Percentiles rank a stretch among this genome's conserved stretches.
Evolutionary conservation across 1,140 invertebrate species (phyloP).

Genomic region (Aphis craccivora): DNA sequence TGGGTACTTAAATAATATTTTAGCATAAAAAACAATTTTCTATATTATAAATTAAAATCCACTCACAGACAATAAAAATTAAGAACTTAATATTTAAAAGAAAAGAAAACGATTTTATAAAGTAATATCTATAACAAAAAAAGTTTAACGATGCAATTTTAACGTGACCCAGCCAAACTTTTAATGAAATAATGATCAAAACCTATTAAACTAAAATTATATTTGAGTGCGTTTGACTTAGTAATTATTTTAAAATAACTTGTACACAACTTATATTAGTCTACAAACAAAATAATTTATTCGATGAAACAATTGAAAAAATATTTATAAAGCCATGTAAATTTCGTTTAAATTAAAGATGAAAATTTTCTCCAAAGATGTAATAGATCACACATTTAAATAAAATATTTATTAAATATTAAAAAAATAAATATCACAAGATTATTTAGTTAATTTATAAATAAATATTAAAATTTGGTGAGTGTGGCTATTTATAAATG

Average conservation of each 20-base stretch:
- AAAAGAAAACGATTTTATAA: not conserved
- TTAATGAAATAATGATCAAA: not conserved
- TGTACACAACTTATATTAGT: not conserved
- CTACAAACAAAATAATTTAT: constrained; percentile 7
- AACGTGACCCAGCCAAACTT: not conserved
- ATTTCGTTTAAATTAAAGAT: not conserved
- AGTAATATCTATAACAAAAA: not conserved
- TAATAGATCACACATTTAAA: not conserved
- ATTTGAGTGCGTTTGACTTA: not conserved
- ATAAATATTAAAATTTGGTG: not conserved
- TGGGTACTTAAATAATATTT: not conserved
- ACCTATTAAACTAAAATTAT: not conserved
- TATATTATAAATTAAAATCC: not conserved
- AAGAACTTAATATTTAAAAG: not conserved
- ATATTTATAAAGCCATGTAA: not conserved
- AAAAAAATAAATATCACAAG: not conserved
- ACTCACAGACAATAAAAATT: not conserved
- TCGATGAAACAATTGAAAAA: not conserved
- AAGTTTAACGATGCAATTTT: not conserved
- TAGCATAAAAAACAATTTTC: not conserved
- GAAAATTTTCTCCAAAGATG: not conserved
- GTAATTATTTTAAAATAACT: constrained; percentile 6
- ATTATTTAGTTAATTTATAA: not conserved
- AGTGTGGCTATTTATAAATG: not conserved
- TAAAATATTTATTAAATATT: not conserved